Base-by-base conservation (phyloP, 2,113 vertebrate species). In the Hemichromis elongatus region DNA sequence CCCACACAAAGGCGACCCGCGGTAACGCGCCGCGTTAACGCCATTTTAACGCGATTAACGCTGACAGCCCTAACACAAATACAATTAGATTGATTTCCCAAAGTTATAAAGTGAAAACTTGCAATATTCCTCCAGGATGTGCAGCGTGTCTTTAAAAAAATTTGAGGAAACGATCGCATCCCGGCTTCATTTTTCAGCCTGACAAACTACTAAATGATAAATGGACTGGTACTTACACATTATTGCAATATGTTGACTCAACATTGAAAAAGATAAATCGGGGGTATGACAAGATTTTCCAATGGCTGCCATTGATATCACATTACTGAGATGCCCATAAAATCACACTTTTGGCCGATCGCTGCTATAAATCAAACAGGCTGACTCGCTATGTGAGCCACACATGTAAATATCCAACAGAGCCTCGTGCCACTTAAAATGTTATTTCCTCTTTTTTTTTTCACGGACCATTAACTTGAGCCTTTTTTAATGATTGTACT, bases 351-450 rank as follows among this genome's bases (percentile, higher is more conserved):
- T 50, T 19, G 9, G 14, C 24, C 3, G 16, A 28, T 73, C 6
- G 3, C 5, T 28, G 24, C 42, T 19, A 55, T 35, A 21, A 54
- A 8, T 37, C 19, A 78, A 78, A 54, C 7, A 5, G 13, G 21
- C 12, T 37, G 35, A 79, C 26, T 40, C 6, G 24, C 42, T 73
- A 19, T 47, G 68, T 18, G 68, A 47, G 50, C 55, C 57, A n/a
- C 53, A 40, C 19, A 19, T 85, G 50, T 59, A 55, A 82, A 87
- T 61, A 59, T 80, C 73, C 16, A 30, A 8, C 42, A 50, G 42
- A 47, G 24, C 16, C 68, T 50, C 0, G 3, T 73, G 42, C 24
- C 68, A 50, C 9, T 47, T 50, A 6, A 19, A 50, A 8, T 19
- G 3, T 50, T 10, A 18, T 12, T 28, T 73, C n/a, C n/a, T 47